Evolutionary conservation across 2,113 vertebrate genomes (phyloP).

Genomic region (Lethenteron reissneri): DNA sequence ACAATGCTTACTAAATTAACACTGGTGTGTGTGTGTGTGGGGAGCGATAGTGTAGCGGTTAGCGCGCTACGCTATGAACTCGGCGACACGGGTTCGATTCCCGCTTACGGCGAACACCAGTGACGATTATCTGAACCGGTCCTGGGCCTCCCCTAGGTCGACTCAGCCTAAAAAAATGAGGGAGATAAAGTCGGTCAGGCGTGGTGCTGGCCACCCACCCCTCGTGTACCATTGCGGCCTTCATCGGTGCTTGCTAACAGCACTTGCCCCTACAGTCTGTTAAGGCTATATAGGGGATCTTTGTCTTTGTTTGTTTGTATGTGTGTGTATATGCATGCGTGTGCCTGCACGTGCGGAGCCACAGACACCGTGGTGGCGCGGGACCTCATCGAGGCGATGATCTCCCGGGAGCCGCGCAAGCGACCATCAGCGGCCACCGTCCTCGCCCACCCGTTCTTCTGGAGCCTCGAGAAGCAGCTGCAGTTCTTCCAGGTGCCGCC

Average conservation of each 20-base stretch:
- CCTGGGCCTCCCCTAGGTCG: no score
- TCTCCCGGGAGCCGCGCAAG: constrained; percentile 51
- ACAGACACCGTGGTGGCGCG: constrained; percentile 54
- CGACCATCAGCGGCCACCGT: constrained; percentile 60
- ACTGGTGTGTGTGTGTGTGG: no score
- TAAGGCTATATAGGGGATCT: neutral
- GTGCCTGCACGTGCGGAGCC: neutral
- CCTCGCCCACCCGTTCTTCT: constrained; percentile 85
- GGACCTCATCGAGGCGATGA: constrained; percentile 69
- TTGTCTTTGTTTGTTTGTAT: neutral
- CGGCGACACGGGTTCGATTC: no score
- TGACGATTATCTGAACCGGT: no score
- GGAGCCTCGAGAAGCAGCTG: constrained; percentile 78
- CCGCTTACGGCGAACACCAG: no score
- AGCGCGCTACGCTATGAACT: no score
- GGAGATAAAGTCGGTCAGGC: no score
- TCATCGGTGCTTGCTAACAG: neutral
- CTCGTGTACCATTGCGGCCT: neutral
- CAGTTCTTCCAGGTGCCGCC: constrained; percentile 82
- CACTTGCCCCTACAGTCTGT: neutral
- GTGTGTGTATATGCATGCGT: neutral
- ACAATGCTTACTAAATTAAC: no score
- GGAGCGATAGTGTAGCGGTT: no score
- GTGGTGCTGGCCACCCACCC: no score
- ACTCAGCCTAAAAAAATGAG: no score